Percentiles rank a stretch among this genome's conserved stretches.
phyloP scores from a whole-genome alignment of 1,140 invertebrate genomes.

The Lanistes nyassanus region DNA sequence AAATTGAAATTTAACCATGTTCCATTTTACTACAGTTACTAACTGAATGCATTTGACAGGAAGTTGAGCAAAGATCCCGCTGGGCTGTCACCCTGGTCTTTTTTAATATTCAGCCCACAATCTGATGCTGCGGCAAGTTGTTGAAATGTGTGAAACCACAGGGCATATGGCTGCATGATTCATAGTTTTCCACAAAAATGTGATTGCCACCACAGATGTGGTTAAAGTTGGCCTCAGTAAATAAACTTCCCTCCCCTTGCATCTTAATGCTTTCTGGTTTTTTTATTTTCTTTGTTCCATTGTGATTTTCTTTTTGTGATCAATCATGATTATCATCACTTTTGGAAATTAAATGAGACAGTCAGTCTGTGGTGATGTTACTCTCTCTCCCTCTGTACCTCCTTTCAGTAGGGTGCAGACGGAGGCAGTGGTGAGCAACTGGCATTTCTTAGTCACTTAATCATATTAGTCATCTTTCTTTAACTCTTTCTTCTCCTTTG shows the following conservation, averaged over 20 bases:
- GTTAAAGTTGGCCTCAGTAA: slow-evolving; percentile 20
- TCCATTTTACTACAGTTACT: too few species aligned
- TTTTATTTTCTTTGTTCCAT: slow-evolving; percentile 11
- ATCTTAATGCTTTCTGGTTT: not conserved
- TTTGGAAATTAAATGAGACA: not conserved
- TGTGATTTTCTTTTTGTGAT: slow-evolving; percentile 23
- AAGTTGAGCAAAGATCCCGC: too few species aligned
- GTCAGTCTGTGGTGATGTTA: slow-evolving; percentile 19
- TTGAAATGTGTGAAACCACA: slow-evolving; percentile 25
- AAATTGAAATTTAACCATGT: too few species aligned
- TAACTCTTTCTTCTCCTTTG: slow-evolving; percentile 17
- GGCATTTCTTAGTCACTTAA: slow-evolving; percentile 25
- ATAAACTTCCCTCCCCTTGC: slow-evolving; percentile 9
- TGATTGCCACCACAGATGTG: slow-evolving; percentile 16
- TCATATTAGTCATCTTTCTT: slow-evolving; percentile 18
- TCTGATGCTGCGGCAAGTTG: too few species aligned
- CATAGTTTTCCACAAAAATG: slow-evolving; percentile 7
- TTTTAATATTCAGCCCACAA: too few species aligned
- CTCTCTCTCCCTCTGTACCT: not conserved
- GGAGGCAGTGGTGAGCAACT: slow-evolving; percentile 5
- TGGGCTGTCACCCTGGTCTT: too few species aligned
- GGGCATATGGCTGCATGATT: slow-evolving; percentile 28
- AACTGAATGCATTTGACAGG: too few species aligned
- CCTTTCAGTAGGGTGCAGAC: too few species aligned
- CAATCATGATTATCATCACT: slow-evolving; percentile 5